Base-by-base conservation (phyloP, 2,113 vertebrate genomes). In the Festucalex cinctus region DNA sequence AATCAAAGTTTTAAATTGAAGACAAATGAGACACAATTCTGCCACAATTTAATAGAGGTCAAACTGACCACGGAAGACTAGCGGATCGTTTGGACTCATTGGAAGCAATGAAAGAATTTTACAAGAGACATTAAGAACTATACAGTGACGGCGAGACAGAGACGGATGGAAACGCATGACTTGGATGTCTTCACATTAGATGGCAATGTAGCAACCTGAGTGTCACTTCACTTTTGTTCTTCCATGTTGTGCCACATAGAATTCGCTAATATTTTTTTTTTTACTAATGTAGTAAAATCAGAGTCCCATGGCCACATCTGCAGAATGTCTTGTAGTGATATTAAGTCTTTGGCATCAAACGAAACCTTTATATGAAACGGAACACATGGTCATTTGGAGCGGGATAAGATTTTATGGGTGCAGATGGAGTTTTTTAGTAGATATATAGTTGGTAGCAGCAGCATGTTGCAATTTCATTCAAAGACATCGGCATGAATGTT, bases 131-230 rank as follows among this genome's bases (percentile, higher is more conserved):
- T 75, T 61, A 44, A 57, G 44, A 75, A 66, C 32, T 16, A 6
- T 28, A 36, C 14, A 59, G 28, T 12, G 20, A 60, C 61, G 44
- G 49, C 19, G 57, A 37, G 16, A 53, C 35, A 20, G 58, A 65
- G 63, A 68, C 59, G 64, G 51, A 79, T 73, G 59, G 66, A 74
- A 65, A 62, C 19, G 65, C 49, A 77, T 58, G 46, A 74, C 68
- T 63, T 26, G 26, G 51, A 70, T 61, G 19, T 56, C 28, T 68
- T 14, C 26, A 14, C 59, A 61, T 69, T 60, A 66, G 35, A 72
- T 64, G 6, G 54, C 60, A 46, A 53, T 65, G 66, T 20, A 65
- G 79, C 66, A 73, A 63, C 63, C 63, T 20, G 56, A 61, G 62
- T 16, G 37, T 58, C 65, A 66, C n/a, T 20, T 65, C n/a, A 67